Evolutionary conservation across 2,113 vertebrate genomes (phyloP), one percentile per base, ranked within the genome.

Genomic region (Epinephelus cyanopodus): DNA sequence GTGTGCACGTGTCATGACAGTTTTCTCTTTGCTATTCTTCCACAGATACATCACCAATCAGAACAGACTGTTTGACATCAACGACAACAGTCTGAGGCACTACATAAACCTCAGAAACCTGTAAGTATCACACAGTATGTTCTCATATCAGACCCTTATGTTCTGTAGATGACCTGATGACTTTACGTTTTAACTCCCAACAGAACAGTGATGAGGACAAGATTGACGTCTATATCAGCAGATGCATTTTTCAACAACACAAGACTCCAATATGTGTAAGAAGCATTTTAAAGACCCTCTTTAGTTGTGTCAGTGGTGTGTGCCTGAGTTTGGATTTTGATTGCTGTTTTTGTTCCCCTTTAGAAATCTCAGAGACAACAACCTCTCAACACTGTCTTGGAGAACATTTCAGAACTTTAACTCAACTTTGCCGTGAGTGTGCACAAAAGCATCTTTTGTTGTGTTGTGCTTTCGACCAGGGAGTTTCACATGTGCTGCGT

Each of bases 211-310:
- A 98, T 96, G 88, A 96, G 96, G 86, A 98, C 97, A 0, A 96
- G 96, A 60, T 89, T 99, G 94, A 96, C 92, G 77, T 97, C 95
- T 37, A 95, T 99, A 86, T 97, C 98, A 56, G 90, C 92, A 75
- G 95, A 96, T 18, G 97, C 98, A 6, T 99, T 99, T 94, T 95
- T 92, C 89, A 98, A 97, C 95, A 99, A 98, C 1, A 87, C 93
- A 83, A 97, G 96, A 86, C 96, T 99, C 84, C 97, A 98, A 86
- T 98, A 98, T 90, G 94, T 99, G 98, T 99, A 94, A 98, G 97
- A 95, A 21, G 17, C 6, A 8, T 64, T 79, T 61, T 37, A 50
- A 53, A 60, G 0, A 39, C 1, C 13, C 13, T 33, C 8, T 33
- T 45, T 3, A n/a, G 11, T 48, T 42, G 50, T 78, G 14, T 77